A percentile compares a stretch with the other conserved stretches of the same genome.
Conservation (phyloP, 2,888 invertebrate species). For the Ephialtes manifestator region DNA sequence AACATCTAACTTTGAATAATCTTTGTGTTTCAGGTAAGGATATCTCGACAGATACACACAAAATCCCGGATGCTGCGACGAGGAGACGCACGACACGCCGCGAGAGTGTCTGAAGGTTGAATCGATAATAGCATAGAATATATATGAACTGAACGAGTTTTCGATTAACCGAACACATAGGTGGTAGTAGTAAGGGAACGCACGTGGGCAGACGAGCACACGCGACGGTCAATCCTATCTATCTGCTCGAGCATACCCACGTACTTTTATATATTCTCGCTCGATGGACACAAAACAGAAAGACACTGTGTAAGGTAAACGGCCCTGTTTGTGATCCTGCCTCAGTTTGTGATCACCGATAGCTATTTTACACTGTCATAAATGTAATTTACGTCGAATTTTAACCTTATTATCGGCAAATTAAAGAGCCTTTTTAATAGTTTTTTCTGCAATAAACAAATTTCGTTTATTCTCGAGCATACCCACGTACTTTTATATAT, state of each 20-base stretch:
- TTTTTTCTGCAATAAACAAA: too few species aligned
- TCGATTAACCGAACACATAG: slow-evolving; percentile 57
- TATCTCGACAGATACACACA: slow-evolving; percentile 27
- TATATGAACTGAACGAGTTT: slow-evolving; percentile 64
- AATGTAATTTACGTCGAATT: too few species aligned
- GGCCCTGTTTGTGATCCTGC: too few species aligned
- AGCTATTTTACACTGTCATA: too few species aligned
- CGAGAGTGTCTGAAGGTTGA: slow-evolving; percentile 55
- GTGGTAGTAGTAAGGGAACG: slow-evolving; percentile 64
- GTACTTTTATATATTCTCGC: slow-evolving; percentile 62
- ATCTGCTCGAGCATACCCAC: slow-evolving; percentile 55
- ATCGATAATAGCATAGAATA: slow-evolving; percentile 45
- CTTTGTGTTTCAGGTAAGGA: slow-evolving; percentile 57
- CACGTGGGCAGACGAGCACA: slow-evolving; percentile 66
- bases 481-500: slow-evolving; percentile 64
- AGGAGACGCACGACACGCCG: slow-evolving; percentile 45
- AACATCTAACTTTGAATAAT: slow-evolving; percentile 17
- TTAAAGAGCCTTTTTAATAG: too few species aligned
- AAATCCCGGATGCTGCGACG: slow-evolving; percentile 47
- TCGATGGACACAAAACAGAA: slow-evolving; percentile 57
- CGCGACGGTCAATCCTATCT: slow-evolving; percentile 53
- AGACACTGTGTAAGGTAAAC: slow-evolving; percentile 26
- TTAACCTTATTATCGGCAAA: too few species aligned
- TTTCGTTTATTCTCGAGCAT: too few species aligned
- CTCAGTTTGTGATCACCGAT: too few species aligned